Evolutionary conservation across 2,888 invertebrate genomes (phyloP).

Genomic region (Eupeodes latifasciatus): DNA sequence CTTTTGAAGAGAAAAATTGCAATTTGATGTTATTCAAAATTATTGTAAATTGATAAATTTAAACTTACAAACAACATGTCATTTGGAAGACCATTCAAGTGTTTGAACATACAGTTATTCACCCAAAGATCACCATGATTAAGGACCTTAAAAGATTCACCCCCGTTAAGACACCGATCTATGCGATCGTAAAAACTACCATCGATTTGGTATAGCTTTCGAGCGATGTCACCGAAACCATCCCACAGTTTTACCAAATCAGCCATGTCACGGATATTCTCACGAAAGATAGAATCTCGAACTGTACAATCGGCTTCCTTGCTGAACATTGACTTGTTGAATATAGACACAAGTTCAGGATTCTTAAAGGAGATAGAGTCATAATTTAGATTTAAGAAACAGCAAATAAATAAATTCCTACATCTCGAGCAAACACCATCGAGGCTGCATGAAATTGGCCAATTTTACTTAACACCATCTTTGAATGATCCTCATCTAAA

Average conservation of each 20-base stretch:
- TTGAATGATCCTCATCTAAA: constrained; percentile 85
- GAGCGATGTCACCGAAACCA: constrained; percentile 83
- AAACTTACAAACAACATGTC: constrained; percentile 10
- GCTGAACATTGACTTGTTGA: constrained; percentile 81
- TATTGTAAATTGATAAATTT: background rate
- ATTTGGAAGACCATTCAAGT: constrained; percentile 78
- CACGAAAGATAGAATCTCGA: constrained; percentile 80
- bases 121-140: constrained; percentile 86
- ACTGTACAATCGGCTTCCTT: constrained; percentile 81
- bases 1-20: constrained; percentile 69
- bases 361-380: background rate
- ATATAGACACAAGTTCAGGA: constrained; percentile 71
- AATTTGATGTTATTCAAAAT: background rate
- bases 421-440: constrained; percentile 85
- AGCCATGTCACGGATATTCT: constrained; percentile 78
- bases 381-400: background rate
- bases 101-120: constrained; percentile 86
- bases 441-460: constrained; percentile 86
- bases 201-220: constrained; percentile 83
- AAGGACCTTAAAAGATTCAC: constrained; percentile 84
- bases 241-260: constrained; percentile 84
- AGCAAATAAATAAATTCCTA: constrained; percentile 77
- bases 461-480: constrained; percentile 85
- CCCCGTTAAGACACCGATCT: constrained; percentile 49
- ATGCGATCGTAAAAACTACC: constrained; percentile 81